phyloP scores from a whole-genome alignment of 2,888 invertebrate species.

The Ditylenchus weischeri region DNA sequence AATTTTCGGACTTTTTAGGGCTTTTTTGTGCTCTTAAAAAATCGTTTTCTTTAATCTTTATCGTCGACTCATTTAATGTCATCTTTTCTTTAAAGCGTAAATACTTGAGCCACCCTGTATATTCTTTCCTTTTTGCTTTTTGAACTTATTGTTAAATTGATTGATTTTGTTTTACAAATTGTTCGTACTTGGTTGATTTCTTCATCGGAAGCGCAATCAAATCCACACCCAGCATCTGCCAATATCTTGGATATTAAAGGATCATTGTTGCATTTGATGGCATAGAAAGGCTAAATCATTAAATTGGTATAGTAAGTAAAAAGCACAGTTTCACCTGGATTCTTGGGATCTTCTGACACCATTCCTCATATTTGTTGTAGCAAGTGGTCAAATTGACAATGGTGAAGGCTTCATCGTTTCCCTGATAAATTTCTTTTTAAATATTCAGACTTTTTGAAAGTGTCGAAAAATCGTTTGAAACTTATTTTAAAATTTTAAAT shows the following conservation, averaged over 20 bases:
- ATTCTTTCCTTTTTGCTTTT: too few relatives aligned
- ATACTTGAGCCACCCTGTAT: too few relatives aligned
- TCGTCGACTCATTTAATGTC: too few relatives aligned
- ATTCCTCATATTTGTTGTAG: constrained; percentile 1
- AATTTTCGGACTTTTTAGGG: too few relatives aligned
- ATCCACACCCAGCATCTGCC: constrained; percentile 27
- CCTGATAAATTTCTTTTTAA: not conserved
- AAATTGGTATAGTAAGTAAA: too few relatives aligned
- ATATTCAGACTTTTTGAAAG: too few relatives aligned
- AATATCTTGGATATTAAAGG: constrained; percentile 26
- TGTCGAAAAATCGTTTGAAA: too few relatives aligned
- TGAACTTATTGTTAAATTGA: too few relatives aligned
- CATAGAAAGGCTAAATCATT: constrained; percentile 62
- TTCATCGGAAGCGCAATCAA: constrained; percentile 82
- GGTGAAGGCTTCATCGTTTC: constrained; percentile 22
- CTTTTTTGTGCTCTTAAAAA: too few relatives aligned
- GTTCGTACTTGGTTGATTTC: constrained; percentile 34
- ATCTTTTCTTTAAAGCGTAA: too few relatives aligned
- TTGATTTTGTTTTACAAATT: not conserved
- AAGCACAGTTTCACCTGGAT: not conserved
- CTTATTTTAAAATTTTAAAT: too few relatives aligned
- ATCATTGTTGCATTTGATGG: constrained; percentile 32
- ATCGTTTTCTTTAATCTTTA: too few relatives aligned
- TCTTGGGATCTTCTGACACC: constrained; percentile 13
- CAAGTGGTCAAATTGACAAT: constrained; percentile 18